phyloP scores from a whole-genome alignment of 2,797 vertebrate species.

The Pseudochirops corinnae region DNA sequence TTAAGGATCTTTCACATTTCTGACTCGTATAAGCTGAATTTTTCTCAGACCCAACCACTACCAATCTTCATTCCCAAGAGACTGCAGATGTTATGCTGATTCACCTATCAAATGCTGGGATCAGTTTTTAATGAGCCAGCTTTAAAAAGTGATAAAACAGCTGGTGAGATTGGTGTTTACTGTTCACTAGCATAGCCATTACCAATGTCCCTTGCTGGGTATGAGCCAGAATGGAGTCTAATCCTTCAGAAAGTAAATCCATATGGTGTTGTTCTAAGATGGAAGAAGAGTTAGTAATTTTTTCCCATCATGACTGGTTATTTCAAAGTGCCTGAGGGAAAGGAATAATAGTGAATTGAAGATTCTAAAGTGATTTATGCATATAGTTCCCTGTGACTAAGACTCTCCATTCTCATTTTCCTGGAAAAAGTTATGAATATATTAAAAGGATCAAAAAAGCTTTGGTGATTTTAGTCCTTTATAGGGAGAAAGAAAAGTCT shows the following conservation, averaged over 20 bases:
- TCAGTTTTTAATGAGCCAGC: not conserved
- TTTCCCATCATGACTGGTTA: not conserved
- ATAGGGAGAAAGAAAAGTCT: slow-evolving; percentile 42
- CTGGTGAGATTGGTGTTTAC: slow-evolving; percentile 8
- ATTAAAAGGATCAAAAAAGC: slow-evolving; percentile 14
- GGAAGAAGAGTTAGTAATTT: not conserved
- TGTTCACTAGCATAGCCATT: slow-evolving; percentile 47
- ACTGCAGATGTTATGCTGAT: slow-evolving; percentile 58
- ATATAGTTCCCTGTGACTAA: not conserved
- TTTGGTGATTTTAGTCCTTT: slow-evolving; percentile 19
- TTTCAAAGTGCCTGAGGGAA: slow-evolving; percentile 49
- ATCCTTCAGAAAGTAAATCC: not conserved
- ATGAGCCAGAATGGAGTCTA: slow-evolving; percentile 25
- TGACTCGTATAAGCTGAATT: slow-evolving; percentile 50
- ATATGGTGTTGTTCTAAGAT: slow-evolving; percentile 27
- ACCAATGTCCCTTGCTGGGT: slow-evolving; percentile 81
- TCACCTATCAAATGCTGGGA: slow-evolving; percentile 31
- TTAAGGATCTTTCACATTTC: slow-evolving; percentile 60
- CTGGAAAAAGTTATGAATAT: slow-evolving; percentile 30
- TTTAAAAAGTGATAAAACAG: slow-evolving; percentile 35
- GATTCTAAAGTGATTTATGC: slow-evolving; percentile 34
- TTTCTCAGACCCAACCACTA: slow-evolving; percentile 54
- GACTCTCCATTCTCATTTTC: slow-evolving; percentile 27
- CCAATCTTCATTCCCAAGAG: slow-evolving; percentile 59
- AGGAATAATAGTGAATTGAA: slow-evolving; percentile 36